These are phyloP conservation scores for Lutraria lutraria DNA, from an alignment of 2,888 invertebrate genomes.

Conservation along the genomic window DNA sequence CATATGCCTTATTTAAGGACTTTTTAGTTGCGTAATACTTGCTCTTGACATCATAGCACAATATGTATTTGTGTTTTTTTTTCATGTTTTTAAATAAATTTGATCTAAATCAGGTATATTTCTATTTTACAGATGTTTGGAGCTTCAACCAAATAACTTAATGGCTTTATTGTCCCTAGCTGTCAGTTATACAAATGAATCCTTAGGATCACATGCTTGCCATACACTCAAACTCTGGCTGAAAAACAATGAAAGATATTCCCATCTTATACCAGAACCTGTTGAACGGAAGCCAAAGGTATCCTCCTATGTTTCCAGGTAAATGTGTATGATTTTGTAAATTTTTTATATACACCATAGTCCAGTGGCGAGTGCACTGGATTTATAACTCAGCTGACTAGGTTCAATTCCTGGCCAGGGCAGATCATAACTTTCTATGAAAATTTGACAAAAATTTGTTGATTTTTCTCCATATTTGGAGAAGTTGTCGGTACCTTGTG, in stretches of 20 bases:
- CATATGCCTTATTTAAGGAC: no score
- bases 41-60: no score
- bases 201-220: constrained; percentile 95
- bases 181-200: constrained; percentile 98
- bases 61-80: not conserved
- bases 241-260: constrained; percentile 92
- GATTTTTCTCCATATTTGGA: no score
- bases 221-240: constrained; percentile 90
- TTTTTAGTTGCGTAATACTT: no score
- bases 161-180: constrained; percentile 96
- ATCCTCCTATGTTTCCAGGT: constrained; percentile 85
- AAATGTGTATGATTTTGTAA: not conserved
- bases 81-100: not conserved
- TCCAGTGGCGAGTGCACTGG: no score
- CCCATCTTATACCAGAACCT: constrained; percentile 89
- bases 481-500: no score
- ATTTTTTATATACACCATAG: no score
- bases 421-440: no score
- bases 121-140: constrained; percentile 89
- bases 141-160: constrained; percentile 92
- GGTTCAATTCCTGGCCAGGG: no score
- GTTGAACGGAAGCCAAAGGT: constrained; percentile 74
- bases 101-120: not conserved
- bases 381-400: no score
- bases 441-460: no score